Evolutionary conservation across 1,140 invertebrate genomes (phyloP).

Genomic region (Propsilocerus akamusi): DNA sequence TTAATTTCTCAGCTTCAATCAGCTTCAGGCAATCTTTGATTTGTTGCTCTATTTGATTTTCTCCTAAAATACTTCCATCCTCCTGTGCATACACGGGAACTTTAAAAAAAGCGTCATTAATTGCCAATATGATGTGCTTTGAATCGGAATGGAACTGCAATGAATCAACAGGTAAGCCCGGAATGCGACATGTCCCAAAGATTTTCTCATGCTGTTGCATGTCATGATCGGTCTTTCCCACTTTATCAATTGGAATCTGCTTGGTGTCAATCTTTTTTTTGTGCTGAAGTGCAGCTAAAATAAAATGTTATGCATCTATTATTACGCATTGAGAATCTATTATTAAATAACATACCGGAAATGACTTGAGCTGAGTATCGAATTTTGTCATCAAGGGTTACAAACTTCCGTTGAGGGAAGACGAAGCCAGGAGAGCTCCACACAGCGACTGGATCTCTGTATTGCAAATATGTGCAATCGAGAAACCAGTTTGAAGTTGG

Average conservation of each 20-base stretch:
- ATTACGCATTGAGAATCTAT: too few relatives aligned
- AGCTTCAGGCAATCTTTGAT: not conserved
- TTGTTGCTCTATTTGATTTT: slow-evolving; percentile 36
- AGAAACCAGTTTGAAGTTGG: slow-evolving; percentile 58
- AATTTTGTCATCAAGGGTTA: not conserved
- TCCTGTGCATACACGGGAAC: slow-evolving; percentile 44
- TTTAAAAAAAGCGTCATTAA: slow-evolving; percentile 49
- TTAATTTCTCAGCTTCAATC: not conserved
- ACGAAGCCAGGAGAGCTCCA: slow-evolving; percentile 18
- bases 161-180: slow-evolving; percentile 39
- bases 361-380: not conserved
- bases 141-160: slow-evolving; percentile 41
- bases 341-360: not conserved
- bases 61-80: slow-evolving; percentile 34
- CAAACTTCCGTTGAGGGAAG: slow-evolving; percentile 12
- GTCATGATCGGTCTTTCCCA: slow-evolving; percentile 61
- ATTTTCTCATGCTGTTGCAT: slow-evolving; percentile 82
- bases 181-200: slow-evolving; percentile 69
- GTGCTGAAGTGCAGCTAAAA: slow-evolving; percentile 45
- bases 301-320: too few relatives aligned
- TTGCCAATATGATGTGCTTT: slow-evolving; percentile 51
- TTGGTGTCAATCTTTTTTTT: slow-evolving; percentile 50
- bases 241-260: slow-evolving; percentile 54
- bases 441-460: slow-evolving; percentile 38
- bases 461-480: slow-evolving; percentile 47